Evolutionary conservation across 1,140 invertebrate genomes (phyloP), one percentile per base, ranked within the genome.

Genomic region (Coptotermes formosanus): DNA sequence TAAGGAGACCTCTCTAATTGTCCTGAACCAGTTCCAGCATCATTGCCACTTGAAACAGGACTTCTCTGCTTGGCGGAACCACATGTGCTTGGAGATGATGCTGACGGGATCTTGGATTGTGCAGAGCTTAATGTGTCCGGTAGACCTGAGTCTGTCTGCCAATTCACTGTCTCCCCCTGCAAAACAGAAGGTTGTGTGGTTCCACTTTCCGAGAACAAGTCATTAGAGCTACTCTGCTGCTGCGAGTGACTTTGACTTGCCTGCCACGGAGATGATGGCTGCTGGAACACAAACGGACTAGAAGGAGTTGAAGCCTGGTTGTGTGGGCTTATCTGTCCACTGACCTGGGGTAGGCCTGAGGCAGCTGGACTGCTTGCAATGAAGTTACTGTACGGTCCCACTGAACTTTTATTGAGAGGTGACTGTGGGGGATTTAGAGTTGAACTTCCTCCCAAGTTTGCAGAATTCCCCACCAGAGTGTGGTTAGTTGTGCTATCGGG

Each of bases 401-500:
- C 83, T 84, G 83, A 30, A 30, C n/a, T 84, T 19, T 23, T 45
- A 52, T n/a, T 84, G 45, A 84, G 30, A 86, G 85, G 85, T 16
- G 85, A 86, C 81, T 69, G 85, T 12, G 23, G 45, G 48, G 83
- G 83, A 84, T 84, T 84, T n/a, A 84, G 30, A 55, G 19, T 45
- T 30, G 52, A 84, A 84, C 59, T 84, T 84, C 59, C 59, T 38
- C 48, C 83, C 48, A 64, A n/a, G 48, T 45, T 82, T 45, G 85
- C 45, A 30, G 85, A 32, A 43, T 38, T 45, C 43, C 45, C 75
- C 32, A 30, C 75, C 1, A 45, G 44, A 48, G 30, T 82, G 52
- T 86, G 86, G 82, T 87, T 87, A 43, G 87, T 95, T 9, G 94
- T 95, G n/a, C 94, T 94, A 87, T 95, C 86, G 23, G 86, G 86